Base-by-base conservation (phyloP, 2,113 vertebrate genomes). In the Telmatochromis sp. region DNA sequence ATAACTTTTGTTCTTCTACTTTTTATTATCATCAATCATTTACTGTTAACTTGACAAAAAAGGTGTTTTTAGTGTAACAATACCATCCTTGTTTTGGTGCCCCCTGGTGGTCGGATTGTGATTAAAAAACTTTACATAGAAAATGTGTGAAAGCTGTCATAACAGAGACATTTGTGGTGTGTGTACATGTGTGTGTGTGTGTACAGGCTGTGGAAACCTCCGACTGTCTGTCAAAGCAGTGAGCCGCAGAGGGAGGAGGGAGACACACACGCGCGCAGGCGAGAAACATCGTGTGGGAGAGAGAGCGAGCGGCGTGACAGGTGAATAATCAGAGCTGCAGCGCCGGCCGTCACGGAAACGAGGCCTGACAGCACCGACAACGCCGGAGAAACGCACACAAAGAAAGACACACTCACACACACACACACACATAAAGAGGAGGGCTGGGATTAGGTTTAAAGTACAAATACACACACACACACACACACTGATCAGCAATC, bases 261-360 rank as follows among this genome's bases (percentile, higher is more conserved):
- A 47, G 23, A 33, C 23, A 47, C 37, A 26, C 70, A 14, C 17
- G 6, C 55, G 7, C 11, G 4, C 55, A 26, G 21, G 35, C 37
- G 40, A 26, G 15, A 51, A 51, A 78, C 45, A 51, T 51, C 45
- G 45, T 78, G 73, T 78, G 40, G 55, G 37, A 45, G 68, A 73
- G 7, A 13, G 37, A 45, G 21, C 37, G 14, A 31, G 73, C 73
- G 2, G 73, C 40, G 80, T 82, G 80, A 60, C 80, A 82, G 55
- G 55, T 82, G 80, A 82, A 82, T 82, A 82, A 82, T 82, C 80
- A 58, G 80, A 82, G 80, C 80, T 45, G 80, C 80, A 28, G 80
- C 26, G 55, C 37, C 40, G 11, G 57, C 40, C 55, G 80, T 82
- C 80, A 82, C 80, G 40, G 80, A 82, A 82, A 82, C 80, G 11